These are phyloP conservation scores for Eufriesea mexicana DNA, from an alignment of 1,140 invertebrate species.

Conservation along the genomic window DNA sequence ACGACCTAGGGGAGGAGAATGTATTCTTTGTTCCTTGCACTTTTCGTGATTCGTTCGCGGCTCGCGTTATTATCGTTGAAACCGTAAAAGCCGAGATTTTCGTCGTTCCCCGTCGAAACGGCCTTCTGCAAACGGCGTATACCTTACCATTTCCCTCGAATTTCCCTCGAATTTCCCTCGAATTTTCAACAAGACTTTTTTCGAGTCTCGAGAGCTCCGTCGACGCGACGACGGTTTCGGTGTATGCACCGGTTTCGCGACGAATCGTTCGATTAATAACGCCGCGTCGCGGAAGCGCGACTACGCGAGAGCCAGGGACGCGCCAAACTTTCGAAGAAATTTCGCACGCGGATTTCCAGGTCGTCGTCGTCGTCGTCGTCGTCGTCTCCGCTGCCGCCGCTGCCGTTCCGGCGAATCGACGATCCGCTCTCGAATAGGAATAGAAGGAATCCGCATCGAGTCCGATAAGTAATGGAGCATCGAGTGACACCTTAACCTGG, in stretches of 20 bases:
- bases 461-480: constrained; percentile 61
- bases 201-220: neutral
- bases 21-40: constrained; percentile 37
- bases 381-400: constrained; percentile 34
- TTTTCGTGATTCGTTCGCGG: constrained; percentile 27
- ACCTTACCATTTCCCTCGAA: neutral
- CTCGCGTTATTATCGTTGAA: constrained; percentile 37
- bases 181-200: neutral
- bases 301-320: neutral
- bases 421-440: constrained; percentile 32
- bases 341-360: constrained; percentile 58
- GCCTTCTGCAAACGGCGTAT: neutral
- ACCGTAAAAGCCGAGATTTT: constrained; percentile 21
- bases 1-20: neutral
- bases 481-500: constrained; percentile 73
- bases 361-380: constrained; percentile 30
- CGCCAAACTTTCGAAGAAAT: constrained; percentile 31
- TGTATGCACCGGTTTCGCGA: too few species aligned
- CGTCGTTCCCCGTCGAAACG: neutral
- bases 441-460: constrained; percentile 41
- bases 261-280: neutral
- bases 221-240: too few species aligned
- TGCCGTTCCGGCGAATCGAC: too few species aligned
- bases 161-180: neutral
- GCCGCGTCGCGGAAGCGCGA: neutral